A percentile compares a stretch with the other conserved stretches of the same genome.
These are phyloP conservation scores for Harpalus rufipes DNA, from an alignment of 2,888 invertebrate species.

Conservation along the genomic window DNA sequence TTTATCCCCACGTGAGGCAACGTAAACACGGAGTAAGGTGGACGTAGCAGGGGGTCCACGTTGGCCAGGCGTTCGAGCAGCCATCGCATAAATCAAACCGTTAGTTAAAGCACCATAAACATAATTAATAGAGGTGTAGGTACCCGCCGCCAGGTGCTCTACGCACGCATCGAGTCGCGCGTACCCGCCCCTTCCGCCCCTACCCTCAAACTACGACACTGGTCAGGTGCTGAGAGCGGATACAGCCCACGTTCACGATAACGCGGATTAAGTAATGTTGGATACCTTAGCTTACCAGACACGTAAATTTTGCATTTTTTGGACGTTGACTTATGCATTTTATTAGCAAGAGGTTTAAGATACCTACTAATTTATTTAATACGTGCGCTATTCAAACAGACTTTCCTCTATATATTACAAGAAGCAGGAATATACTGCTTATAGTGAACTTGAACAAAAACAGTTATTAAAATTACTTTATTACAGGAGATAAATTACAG, in stretches of 20 bases:
- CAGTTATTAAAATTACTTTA: no score
- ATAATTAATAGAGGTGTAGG: constrained; percentile 67
- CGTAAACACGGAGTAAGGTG: constrained; percentile 49
- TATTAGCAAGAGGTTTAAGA: no score
- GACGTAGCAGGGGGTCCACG: constrained; percentile 48
- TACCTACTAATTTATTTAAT: no score
- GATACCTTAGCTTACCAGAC: neutral
- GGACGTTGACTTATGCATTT: no score
- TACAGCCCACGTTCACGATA: constrained; percentile 42
- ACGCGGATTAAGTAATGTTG: constrained; percentile 12
- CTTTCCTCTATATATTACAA: no score
- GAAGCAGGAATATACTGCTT: no score
- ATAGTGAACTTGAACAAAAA: no score
- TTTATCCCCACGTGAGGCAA: constrained; percentile 21
- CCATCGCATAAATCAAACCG: constrained; percentile 61
- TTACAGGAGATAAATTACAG: no score
- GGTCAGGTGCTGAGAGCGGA: constrained; percentile 21
- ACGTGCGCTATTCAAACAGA: no score
- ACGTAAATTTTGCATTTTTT: neutral
- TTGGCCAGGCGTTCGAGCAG: constrained; percentile 28
- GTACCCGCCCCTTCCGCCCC: constrained; percentile 23
- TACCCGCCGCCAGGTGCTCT: constrained; percentile 65
- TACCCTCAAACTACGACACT: neutral
- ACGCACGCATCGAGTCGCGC: constrained; percentile 59
- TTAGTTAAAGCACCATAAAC: constrained; percentile 66